A percentile compares a stretch with the other conserved stretches of the same genome.
Conservation (phyloP, 2,888 invertebrate species). For the Neria commutata region DNA sequence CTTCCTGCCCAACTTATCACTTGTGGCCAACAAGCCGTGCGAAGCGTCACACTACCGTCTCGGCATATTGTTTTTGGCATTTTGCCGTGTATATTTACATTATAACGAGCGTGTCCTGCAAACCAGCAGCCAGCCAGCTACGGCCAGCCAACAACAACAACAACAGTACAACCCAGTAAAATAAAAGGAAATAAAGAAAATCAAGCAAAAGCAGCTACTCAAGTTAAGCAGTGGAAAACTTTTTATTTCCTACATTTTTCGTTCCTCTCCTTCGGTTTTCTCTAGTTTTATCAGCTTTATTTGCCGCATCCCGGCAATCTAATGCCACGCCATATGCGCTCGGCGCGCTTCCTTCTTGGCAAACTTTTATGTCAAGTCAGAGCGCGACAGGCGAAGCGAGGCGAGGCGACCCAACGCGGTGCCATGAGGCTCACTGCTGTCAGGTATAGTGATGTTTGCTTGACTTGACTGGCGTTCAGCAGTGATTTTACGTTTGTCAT, state of each 20-base stretch:
- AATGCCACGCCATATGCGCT: constrained; percentile 27
- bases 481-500: constrained; percentile 28
- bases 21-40: background rate
- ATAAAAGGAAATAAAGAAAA: background rate
- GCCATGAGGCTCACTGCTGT: background rate
- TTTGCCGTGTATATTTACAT: constrained; percentile 25
- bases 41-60: constrained; percentile 8
- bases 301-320: constrained; percentile 18
- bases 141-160: background rate
- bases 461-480: constrained; percentile 18
- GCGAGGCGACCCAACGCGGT: too few species aligned
- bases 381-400: too few species aligned
- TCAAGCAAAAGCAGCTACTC: constrained; percentile 17
- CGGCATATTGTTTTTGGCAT: constrained; percentile 15
- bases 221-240: constrained; percentile 54
- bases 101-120: constrained; percentile 28
- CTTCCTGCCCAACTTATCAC: background rate
- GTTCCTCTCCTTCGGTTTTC: constrained; percentile 42
- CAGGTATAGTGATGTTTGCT: constrained; percentile 19
- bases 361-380: too few species aligned
- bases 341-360: background rate
- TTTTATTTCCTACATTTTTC: constrained; percentile 54
- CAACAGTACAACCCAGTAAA: background rate
- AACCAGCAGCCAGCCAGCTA: background rate
- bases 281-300: constrained; percentile 28